Base-by-base conservation (phyloP, 2,113 vertebrate species). In the Ia io region DNA sequence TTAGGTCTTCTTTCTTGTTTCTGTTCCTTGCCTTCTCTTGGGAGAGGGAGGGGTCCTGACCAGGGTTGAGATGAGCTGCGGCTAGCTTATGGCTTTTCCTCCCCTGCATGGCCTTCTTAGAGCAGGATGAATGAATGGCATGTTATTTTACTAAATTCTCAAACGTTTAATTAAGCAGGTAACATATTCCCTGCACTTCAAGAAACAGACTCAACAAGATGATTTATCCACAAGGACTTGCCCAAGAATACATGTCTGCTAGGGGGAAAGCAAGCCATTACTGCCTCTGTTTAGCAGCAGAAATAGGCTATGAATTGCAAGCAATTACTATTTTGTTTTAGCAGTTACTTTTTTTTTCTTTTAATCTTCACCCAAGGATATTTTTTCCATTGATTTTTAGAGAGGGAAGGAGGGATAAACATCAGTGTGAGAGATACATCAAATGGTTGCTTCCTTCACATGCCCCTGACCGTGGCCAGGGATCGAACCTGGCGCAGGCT, bases 1-100 rank as follows among this genome's bases (percentile, higher is more conserved):
- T 13, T 84, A 51, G 71, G 37, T 91, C 92, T 84, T 47, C 76
- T 91, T 87, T 69, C 47, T 78, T 86, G 61, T 77, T 82, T 35
- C 44, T 87, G 92, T 96, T 85, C 92, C 65, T 93, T 92, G 95
- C 70, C 44, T 92, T 79, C 59, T 95, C 44, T 80, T 71, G 28
- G 88, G 78, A 69, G 63, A 90, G 47, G 63, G 87, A 78, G 49
- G 67, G 59, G 44, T 42, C 37, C 40, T 94, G n/a, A 56, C 74
- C 20, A 94, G 86, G 70, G 40, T 53, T 83, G 61, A 90, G 32
- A 37, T 87, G 61, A 84, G 25, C 59, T 78, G 1, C 25, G 9
- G 40, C 37, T 84, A 63, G 74, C 71, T 88, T 13, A 70, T 61
- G 51, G 63, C 74, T 35, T 86, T 90, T 28, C 59, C 70, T 94